Conservation (phyloP, 2,888 invertebrate genomes). For the Andricus quercusramuli region DNA sequence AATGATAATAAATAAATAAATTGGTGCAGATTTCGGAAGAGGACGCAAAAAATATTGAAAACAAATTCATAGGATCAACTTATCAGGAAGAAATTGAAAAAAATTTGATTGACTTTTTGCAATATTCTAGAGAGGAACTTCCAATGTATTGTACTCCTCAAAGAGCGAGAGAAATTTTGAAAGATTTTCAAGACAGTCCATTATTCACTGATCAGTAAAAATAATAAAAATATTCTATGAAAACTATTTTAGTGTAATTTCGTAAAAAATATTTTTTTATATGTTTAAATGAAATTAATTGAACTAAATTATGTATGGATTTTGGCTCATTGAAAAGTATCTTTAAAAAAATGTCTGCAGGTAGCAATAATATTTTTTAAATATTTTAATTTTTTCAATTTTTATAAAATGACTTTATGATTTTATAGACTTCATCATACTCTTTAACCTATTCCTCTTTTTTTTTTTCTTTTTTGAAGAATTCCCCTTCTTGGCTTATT, state of each 20-base stretch:
- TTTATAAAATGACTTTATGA: neutral
- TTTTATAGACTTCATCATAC: neutral
- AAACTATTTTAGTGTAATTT: neutral
- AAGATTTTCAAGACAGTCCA: constrained; percentile 54
- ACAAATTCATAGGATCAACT: constrained; percentile 59
- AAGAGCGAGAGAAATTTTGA: constrained; percentile 55
- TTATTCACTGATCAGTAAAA: constrained; percentile 42
- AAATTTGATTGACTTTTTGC: constrained; percentile 62
- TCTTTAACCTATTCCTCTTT: no score
- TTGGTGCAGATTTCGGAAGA: constrained; percentile 58
- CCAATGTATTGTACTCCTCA: constrained; percentile 65
- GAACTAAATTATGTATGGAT: no score
- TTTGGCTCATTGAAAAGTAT: no score
- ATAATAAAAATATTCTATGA: neutral
- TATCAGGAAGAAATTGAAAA: constrained; percentile 63
- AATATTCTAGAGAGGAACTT: constrained; percentile 60
- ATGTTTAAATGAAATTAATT: no score
- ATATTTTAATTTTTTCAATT: no score
- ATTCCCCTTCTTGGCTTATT: no score
- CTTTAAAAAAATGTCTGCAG: no score
- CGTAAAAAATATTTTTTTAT: neutral
- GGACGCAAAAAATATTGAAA: constrained; percentile 56
- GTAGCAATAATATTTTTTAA: no score
- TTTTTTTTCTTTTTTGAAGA: no score
- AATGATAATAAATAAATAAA: neutral